Percentiles rank a stretch among this genome's conserved stretches.
These are phyloP conservation scores for Hydropsyche betteni DNA, from an alignment of 2,888 invertebrate genomes.

Conservation along the genomic window DNA sequence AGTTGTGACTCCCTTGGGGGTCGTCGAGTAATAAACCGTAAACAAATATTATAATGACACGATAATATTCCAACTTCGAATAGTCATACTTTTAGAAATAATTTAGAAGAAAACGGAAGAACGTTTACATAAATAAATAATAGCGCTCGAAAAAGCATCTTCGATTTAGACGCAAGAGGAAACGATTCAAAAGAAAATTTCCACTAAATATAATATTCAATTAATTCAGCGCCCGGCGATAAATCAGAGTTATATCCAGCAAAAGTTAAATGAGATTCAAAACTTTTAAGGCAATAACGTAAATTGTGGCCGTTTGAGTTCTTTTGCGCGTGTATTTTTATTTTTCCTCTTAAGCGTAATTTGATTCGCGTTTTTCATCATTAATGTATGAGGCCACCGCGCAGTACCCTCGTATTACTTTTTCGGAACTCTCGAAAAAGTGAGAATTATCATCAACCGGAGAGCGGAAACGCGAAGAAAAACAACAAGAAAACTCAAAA, in stretches of 20 bases:
- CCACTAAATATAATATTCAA: neutral
- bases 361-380: constrained; percentile 27
- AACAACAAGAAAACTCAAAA: constrained; percentile 7
- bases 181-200: too few relatives aligned
- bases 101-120: too few relatives aligned
- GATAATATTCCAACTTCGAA: too few relatives aligned
- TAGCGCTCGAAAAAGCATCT: too few relatives aligned
- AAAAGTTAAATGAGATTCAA: constrained; percentile 27
- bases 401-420: constrained; percentile 1
- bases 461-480: neutral
- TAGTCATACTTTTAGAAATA: too few relatives aligned
- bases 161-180: too few relatives aligned
- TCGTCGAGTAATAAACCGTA: too few relatives aligned
- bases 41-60: too few relatives aligned
- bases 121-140: too few relatives aligned
- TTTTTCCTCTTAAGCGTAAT: neutral
- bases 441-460: constrained; percentile 18
- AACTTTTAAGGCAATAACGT: constrained; percentile 26
- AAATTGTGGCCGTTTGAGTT: constrained; percentile 11
- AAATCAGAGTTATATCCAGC: constrained; percentile 9
- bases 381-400: constrained; percentile 18
- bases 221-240: constrained; percentile 7
- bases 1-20: too few relatives aligned
- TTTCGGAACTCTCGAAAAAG: neutral
- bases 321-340: neutral